Percentiles rank a stretch among this genome's conserved stretches.
Conservation (phyloP, 2,888 invertebrate species). For the Lepidochrysops patricia region DNA sequence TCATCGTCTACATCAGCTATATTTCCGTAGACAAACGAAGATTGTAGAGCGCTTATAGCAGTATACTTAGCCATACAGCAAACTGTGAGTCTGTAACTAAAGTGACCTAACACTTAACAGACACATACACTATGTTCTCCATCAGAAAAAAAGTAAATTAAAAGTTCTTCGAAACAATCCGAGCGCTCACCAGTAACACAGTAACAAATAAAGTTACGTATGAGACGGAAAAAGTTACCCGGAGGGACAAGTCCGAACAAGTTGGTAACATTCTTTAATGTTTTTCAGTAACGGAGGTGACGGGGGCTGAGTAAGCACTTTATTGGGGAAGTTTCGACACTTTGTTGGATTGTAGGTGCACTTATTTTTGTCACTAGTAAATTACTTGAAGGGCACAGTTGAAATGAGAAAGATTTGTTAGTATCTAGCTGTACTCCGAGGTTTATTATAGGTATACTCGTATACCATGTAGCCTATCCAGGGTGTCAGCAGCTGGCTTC, state of each 20-base stretch:
- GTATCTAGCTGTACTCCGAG: too few relatives aligned
- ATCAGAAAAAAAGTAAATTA: neutral
- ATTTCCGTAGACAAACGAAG: too few relatives aligned
- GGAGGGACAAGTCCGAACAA: slow-evolving; percentile 2
- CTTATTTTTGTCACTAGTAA: neutral
- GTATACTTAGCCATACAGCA: too few relatives aligned
- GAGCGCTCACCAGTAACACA: neutral
- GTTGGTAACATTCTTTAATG: slow-evolving; percentile 10
- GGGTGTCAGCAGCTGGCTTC: too few relatives aligned
- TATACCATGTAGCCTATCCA: too few relatives aligned
- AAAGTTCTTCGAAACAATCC: neutral
- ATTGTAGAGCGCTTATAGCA: too few relatives aligned
- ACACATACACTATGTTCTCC: neutral
- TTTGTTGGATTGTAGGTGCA: neutral
- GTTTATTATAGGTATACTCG: too few relatives aligned
- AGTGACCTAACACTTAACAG: too few relatives aligned
- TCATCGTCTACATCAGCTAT: too few relatives aligned
- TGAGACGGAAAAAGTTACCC: slow-evolving; percentile 4
- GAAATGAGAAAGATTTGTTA: too few relatives aligned
- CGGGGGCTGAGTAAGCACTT: neutral
- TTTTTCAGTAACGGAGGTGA: slow-evolving; percentile 7
- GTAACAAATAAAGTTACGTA: slow-evolving; percentile 4
- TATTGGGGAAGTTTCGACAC: neutral
- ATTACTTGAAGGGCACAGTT: too few relatives aligned
- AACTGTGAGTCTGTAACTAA: too few relatives aligned